Evolutionary conservation across 2,888 invertebrate genomes (phyloP).

Genomic region (Isoperla grammatica): DNA sequence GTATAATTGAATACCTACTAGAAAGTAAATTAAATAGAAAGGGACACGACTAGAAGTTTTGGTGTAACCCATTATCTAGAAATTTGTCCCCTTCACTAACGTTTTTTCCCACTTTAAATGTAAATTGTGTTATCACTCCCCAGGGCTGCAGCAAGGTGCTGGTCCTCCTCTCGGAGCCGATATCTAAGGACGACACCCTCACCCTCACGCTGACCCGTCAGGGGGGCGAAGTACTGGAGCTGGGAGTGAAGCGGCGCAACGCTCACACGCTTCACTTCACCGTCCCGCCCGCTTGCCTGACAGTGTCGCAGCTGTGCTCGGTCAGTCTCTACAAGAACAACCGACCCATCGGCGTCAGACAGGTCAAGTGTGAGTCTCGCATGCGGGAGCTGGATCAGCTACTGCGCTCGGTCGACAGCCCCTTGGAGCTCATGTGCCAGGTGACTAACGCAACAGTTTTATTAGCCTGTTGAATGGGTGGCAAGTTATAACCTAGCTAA

Average conservation of each 20-base stretch:
- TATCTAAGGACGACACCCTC: constrained; percentile 68
- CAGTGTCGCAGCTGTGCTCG: constrained; percentile 76
- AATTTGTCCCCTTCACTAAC: no score
- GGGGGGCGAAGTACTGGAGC: constrained; percentile 69
- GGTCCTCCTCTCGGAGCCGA: constrained; percentile 70
- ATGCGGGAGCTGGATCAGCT: constrained; percentile 77
- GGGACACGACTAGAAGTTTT: no score
- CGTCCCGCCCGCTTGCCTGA: constrained; percentile 51
- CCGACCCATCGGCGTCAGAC: constrained; percentile 69
- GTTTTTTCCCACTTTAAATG: no score
- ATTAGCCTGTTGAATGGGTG: no score
- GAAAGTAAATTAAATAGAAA: no score
- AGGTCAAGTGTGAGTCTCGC: constrained; percentile 82
- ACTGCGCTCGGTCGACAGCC: constrained; percentile 69
- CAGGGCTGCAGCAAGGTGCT: constrained; percentile 80
- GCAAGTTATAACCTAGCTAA: no score
- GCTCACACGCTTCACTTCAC: constrained; percentile 75
- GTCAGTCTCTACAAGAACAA: constrained; percentile 78
- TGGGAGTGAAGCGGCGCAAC: constrained; percentile 70
- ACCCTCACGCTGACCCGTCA: constrained; percentile 75
- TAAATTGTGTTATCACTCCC: constrained; percentile 28
- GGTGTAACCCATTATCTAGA: no score
- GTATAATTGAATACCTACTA: no score
- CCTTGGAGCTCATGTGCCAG: constrained; percentile 85
- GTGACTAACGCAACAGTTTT: no score